These are phyloP conservation scores for Drosophila virilis DNA, from an alignment of 1,140 invertebrate genomes.

Conservation along the genomic window DNA sequence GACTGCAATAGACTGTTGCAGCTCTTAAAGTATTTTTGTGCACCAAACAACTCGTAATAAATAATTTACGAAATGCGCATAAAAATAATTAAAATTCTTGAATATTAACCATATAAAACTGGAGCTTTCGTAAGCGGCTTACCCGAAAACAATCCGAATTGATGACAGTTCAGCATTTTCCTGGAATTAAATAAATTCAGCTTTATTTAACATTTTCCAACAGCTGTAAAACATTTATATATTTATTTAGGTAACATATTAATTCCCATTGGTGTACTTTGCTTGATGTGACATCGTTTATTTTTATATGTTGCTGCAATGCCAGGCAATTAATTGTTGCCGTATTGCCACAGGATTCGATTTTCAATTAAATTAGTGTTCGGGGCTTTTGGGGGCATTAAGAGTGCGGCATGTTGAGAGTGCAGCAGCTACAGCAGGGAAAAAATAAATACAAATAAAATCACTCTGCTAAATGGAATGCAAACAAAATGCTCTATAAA, in stretches of 20 bases:
- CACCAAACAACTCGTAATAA: no score
- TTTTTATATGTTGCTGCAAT: constrained; percentile 53
- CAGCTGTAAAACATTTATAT: constrained; percentile 2
- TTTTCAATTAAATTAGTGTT: constrained; percentile 66
- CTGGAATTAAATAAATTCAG: constrained; percentile 13
- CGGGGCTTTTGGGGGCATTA: constrained; percentile 43
- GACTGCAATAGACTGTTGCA: no score
- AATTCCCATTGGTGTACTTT: constrained; percentile 39
- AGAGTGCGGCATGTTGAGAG: not conserved
- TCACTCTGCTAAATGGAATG: constrained; percentile 42
- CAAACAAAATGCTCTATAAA: constrained; percentile 56
- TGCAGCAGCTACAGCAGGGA: constrained; percentile 3
- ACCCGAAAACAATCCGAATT: no score
- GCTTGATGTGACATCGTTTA: constrained; percentile 26
- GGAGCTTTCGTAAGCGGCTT: no score
- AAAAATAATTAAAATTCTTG: no score
- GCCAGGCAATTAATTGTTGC: constrained; percentile 56
- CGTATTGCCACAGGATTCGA: constrained; percentile 21
- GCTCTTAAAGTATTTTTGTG: no score
- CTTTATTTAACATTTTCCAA: constrained; percentile 10
- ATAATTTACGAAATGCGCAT: no score
- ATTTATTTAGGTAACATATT: constrained; percentile 33
- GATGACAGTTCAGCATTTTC: no score
- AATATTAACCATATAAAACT: no score
- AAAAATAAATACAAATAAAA: constrained; percentile 31